Evolutionary conservation across 2,113 vertebrate genomes (phyloP), one percentile per base, ranked within the genome.

Genomic region (Dermatemys mawii): DNA sequence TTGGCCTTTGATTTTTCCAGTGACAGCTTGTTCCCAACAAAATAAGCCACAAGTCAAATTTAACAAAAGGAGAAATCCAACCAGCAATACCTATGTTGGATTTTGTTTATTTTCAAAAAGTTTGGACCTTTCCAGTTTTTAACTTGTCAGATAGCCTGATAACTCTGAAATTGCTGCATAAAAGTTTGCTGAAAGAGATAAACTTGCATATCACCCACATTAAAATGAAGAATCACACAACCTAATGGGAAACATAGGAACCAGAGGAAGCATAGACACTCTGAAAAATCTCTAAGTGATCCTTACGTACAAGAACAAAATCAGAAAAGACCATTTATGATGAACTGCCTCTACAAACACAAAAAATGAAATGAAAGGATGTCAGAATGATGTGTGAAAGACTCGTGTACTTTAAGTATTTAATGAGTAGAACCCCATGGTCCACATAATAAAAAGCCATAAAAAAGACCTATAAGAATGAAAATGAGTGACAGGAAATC

Each of bases 151-250:
- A 27, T 38, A 48, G 2, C 11, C 46, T 92, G 89, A 95, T 73
- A 92, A 84, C 67, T 93, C 94, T 95, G 57, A 95, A 96, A 96
- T 91, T 91, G 86, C 83, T 75, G 53, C 75, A 88, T 86, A 83
- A 84, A 92, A 92, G 92, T 91, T 96, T 87, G 84, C 46, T n/a
- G 49, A 88, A 93, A 91, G 32, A 96, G 95, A 97, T 95, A 94
- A 94, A 94, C 95, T 93, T 94, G 67, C 81, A 78, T 81, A 95
- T 94, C 90, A 91, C 88, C 80, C 95, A 76, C 75, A 84, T 83
- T 88, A 80, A 86, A 90, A 55, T 60, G 67, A 85, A 87, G 63
- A 81, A 19, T 88, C 89, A 70, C 90, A 70, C 3, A 83, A 93
- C n/a, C 4, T 83, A 82, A 70, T 38, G 2, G 38, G 46, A 95